Evolutionary conservation across 2,113 vertebrate species (phyloP).

Genomic region (Passerina amoena): DNA sequence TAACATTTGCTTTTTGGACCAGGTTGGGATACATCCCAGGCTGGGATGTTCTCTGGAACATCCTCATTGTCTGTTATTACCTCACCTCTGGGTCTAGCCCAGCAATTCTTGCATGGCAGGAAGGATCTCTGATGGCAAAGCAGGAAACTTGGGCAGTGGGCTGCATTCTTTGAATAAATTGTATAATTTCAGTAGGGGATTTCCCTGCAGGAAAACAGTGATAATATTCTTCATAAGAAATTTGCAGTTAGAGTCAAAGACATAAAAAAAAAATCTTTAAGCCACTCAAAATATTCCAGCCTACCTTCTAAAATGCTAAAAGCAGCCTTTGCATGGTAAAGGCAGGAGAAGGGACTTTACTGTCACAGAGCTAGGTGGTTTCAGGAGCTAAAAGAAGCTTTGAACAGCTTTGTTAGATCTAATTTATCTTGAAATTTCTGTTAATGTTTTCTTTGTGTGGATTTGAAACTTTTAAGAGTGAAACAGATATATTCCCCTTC

Average conservation of each 20-base stretch:
- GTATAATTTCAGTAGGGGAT: neutral
- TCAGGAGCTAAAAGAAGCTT: neutral
- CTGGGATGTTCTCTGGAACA: neutral
- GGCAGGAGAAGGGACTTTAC: neutral
- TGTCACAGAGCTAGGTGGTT: neutral
- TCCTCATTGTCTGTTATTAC: neutral
- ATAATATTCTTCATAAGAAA: neutral
- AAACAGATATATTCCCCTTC: neutral
- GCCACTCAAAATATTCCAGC: neutral
- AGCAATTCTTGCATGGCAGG: neutral
- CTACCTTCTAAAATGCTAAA: neutral
- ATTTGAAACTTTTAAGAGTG: neutral
- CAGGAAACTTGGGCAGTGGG: neutral
- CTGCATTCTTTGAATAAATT: neutral
- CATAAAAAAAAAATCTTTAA: neutral
- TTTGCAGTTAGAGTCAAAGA: neutral
- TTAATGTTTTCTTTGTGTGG: neutral
- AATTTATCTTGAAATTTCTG: neutral
- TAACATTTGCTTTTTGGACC: neutral
- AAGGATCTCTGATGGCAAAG: neutral
- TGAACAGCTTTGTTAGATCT: neutral
- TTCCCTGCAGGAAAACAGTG: neutral
- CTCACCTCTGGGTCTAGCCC: neutral
- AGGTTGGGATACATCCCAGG: neutral
- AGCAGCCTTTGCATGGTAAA: neutral